Evolutionary conservation across 2,113 vertebrate genomes (phyloP), one percentile per base, ranked within the genome.

Genomic region (Edolisoma coerulescens): DNA sequence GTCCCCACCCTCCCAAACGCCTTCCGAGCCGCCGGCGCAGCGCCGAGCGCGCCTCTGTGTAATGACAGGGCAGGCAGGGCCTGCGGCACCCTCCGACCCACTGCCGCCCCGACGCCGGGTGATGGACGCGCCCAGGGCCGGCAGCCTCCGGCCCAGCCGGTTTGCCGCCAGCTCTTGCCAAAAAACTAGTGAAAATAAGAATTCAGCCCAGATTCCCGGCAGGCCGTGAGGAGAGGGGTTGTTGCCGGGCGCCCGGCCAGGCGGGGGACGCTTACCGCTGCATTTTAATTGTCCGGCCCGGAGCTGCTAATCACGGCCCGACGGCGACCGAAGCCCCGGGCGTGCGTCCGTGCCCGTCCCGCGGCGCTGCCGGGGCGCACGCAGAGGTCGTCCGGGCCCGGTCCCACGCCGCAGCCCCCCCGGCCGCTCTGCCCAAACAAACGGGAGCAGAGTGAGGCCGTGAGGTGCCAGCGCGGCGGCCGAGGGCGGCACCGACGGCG

Each of bases 261-360:
- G 41, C 65, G 56, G 30, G 73, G 75, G 42, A 88, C 47, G 90
- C 90, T 95, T 91, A 91, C 90, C 93, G 81, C 88, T 93, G 95
- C 95, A 95, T 91, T 95, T 93, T 89, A 89, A 96, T 89, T 86
- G 91, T 91, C 81, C 65, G 47, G 76, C 41, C 28, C 35, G 32
- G 15, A 67, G 92, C 59, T 59, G 86, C 65, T 60, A 77, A 64
- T 80, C 87, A 52, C 57, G 76, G 93, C 88, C 83, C 90, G 32
- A 76, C 26, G 44, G 83, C 16, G 24, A 35, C 82, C 78, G 73
- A 61, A 87, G 76, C 57, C 75, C 54, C 41, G 64, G 87, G 69
- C 32, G 63, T 18, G 83, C 11, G 82, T 57, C 69, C 73, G 89
- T 69, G 83, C 87, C 73, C 32, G 89, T 80, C 92, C 85, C 56